Base-by-base conservation (phyloP, 1,140 invertebrate genomes). In the Luehdorfia chinensis region DNA sequence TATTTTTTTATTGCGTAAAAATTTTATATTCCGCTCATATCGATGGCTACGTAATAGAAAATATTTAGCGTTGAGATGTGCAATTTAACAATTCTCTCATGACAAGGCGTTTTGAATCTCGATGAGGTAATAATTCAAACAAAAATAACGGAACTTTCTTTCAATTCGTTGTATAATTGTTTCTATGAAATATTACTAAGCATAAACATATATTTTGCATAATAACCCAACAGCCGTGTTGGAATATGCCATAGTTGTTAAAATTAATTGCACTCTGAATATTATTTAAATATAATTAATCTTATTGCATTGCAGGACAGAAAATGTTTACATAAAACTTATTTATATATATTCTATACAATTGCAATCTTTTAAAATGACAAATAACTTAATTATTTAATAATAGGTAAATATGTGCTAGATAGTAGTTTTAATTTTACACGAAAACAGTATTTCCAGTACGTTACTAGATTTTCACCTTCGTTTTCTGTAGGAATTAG, bases 81-180 rank as follows among this genome's bases (percentile, higher is more conserved):
- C 25, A 15, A 19, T 18, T 18, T 18, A 16, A 28, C 25, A 43
- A 15, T 9, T 28, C 39, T 43, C 39, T 43, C 25, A 43, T 43
- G 39, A 43, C 39, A 30, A 30, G 14, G 39, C 39, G 8, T 43
- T 30, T 43, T 30, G 25, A 13, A 43, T 25, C 25, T 7, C 25
- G 39, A 43, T 28, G 39, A 27, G 39, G 16, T 30, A 43, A 30
- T 43, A 43, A 43, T 43, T 30, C 39, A 18, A 43, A 30, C 12
- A 37, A 30, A 43, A 43, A 19, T 43, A 43, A 28, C 39, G 25
- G 39, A 43, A 43, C 39, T 43, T 43, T 43, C 39, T 43, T 43
- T 43, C 1, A 28, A 28, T 28, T 1, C 18, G 39, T 43, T 43
- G 39, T 43, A 14, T 43, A 43, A 43, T 28, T 27, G 8, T 8